Evolutionary conservation across 1,140 invertebrate genomes (phyloP), one percentile per base, ranked within the genome.

Genomic region (Schlechtendalia chinensis): DNA sequence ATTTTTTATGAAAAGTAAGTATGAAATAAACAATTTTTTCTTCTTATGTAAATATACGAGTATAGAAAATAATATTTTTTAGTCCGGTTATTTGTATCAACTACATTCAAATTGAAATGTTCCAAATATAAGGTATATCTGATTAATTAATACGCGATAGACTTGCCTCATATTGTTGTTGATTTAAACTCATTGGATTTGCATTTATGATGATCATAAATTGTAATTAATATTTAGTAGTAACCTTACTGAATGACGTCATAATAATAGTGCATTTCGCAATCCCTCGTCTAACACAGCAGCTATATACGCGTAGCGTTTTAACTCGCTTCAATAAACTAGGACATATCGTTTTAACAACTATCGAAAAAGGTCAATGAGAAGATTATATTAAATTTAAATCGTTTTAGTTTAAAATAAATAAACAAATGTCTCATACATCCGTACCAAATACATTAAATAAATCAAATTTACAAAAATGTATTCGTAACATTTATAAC

Each of bases 221-320:
- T 67, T 45, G n/a, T 67, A 47, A 67, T 67, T 67, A 67, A 67
- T 67, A 67, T 67, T 67, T 67, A 67, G 65, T 14, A 47, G 39
- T 4, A 47, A 67, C 32, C 65, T 17, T 4, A 22, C 16, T n/a
- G 32, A 10, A 32, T 24, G 65, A 39, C 39, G 19, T 67, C 65
- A 39, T 12, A 24, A 45, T 67, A 67, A 67, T 45, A 45, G 39
- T 67, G 65, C 65, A 47, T 32, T 47, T 67, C 39, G 19, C 14
- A 61, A 24, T 59, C 14, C 24, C 14, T 24, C 16, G 24, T 12
- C 22, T 17, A 5, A 12, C 1, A 17, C 12, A 24, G 16, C 0
- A 11, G 14, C 24, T 59, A 17, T 16, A 59, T 24, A 24, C 58
- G 24, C 12, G 22, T 0, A 16, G 24, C 22, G 24, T 59, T 59